Evolutionary conservation across 2,888 invertebrate species (phyloP).

Genomic region (Scotopteryx bipunctaria): DNA sequence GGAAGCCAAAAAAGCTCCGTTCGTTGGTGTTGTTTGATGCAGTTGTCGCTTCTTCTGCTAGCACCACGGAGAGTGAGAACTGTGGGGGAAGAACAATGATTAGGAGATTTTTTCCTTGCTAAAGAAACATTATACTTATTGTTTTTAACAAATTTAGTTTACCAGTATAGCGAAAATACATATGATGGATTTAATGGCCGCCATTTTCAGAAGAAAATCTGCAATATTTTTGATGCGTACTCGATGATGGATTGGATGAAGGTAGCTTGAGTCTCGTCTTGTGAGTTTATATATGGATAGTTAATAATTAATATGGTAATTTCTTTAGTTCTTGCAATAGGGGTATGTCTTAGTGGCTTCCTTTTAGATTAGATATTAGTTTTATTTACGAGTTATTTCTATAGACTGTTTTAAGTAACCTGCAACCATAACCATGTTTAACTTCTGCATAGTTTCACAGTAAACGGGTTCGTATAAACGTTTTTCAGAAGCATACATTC

Average conservation of each 20-base stretch:
- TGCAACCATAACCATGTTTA: too few relatives aligned
- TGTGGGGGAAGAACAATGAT: slow-evolving; percentile 1
- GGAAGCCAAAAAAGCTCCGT: slow-evolving; percentile 5
- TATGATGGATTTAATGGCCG: slow-evolving; percentile 15
- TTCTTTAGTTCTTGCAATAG: slow-evolving; percentile 8
- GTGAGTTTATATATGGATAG: slow-evolving; percentile 31
- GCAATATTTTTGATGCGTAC: slow-evolving; percentile 8
- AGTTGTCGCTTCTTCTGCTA: slow-evolving; percentile 14
- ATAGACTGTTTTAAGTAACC: too few relatives aligned
- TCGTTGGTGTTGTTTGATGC: neutral
- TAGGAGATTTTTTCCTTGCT: too few relatives aligned
- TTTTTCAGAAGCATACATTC: too few relatives aligned
- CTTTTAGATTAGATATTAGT: too few relatives aligned
- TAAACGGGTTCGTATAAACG: too few relatives aligned
- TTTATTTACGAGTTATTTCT: too few relatives aligned
- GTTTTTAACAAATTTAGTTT: too few relatives aligned
- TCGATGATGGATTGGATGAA: slow-evolving; percentile 17
- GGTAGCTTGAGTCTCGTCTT: slow-evolving; percentile 6
- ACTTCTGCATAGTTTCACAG: too few relatives aligned
- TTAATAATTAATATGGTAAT: slow-evolving; percentile 32
- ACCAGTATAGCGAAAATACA: slow-evolving; percentile 44
- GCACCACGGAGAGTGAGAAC: slow-evolving; percentile 13
- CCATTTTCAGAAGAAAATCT: slow-evolving; percentile 31
- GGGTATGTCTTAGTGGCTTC: too few relatives aligned
- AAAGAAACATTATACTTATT: too few relatives aligned